These are phyloP conservation scores for Oreamnos americanus DNA, from an alignment of 2,113 vertebrate species.

Conservation along the genomic window DNA sequence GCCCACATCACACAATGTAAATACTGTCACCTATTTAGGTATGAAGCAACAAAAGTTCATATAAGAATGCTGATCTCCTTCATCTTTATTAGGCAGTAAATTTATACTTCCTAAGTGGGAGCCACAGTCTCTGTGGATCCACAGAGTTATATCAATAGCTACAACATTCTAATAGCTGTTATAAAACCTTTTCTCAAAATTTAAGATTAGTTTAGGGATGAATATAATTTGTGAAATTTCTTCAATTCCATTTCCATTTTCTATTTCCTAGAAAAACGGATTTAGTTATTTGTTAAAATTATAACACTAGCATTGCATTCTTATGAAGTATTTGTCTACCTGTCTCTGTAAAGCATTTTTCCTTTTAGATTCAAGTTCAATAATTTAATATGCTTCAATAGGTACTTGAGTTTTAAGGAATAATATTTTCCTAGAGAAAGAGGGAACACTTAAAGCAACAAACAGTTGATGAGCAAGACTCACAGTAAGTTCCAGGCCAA, in stretches of 20 bases:
- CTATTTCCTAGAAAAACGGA: background rate
- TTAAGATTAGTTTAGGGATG: background rate
- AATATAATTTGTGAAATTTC: background rate
- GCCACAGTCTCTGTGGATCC: background rate
- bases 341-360: background rate
- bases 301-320: background rate
- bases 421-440: background rate
- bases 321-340: background rate
- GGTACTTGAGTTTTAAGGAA: background rate
- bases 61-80: background rate
- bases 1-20: background rate
- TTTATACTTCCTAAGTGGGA: background rate
- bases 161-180: background rate
- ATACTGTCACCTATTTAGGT: background rate
- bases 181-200: background rate
- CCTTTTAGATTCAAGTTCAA: background rate
- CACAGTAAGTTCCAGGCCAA: background rate
- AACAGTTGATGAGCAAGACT: background rate
- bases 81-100: background rate
- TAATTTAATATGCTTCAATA: background rate
- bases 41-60: background rate
- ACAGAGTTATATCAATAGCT: background rate
- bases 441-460: background rate
- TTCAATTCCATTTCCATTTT: background rate
- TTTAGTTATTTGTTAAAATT: background rate